A percentile compares a stretch with the other conserved stretches of the same genome.
Conservation (phyloP, 2,888 invertebrate genomes). For the Hypomecis punctinalis region DNA sequence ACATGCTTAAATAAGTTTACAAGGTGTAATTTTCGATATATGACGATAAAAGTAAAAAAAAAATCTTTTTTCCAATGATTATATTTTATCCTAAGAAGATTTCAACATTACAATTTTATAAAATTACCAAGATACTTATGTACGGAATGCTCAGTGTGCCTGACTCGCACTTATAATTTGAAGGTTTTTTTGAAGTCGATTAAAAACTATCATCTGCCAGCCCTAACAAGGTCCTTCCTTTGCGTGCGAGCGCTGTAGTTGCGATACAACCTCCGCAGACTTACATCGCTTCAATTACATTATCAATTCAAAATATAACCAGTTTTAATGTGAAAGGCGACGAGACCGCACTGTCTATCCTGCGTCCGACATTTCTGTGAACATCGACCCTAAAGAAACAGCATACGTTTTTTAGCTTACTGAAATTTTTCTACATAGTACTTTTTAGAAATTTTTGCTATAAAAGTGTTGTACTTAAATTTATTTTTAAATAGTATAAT, state of each 20-base stretch:
- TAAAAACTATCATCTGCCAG: conserved; percentile 2
- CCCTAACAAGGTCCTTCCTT: conserved; percentile 24
- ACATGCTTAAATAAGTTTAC: no score
- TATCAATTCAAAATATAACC: conserved; percentile 18
- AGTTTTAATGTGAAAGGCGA: conserved; percentile 29
- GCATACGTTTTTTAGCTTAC: background rate
- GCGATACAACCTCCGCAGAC: conserved; percentile 16
- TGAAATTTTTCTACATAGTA: background rate
- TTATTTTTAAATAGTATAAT: background rate
- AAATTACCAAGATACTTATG: no score
- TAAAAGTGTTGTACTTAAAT: background rate
- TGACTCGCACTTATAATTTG: no score
- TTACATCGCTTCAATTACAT: conserved; percentile 18
- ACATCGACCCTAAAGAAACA: background rate
- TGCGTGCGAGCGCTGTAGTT: conserved; percentile 26
- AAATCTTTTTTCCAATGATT: no score
- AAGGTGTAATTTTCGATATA: no score
- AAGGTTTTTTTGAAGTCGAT: background rate
- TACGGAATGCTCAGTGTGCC: no score
- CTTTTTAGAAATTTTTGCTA: background rate
- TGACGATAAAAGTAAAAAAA: no score
- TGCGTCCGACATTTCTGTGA: background rate
- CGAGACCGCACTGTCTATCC: conserved; percentile 8
- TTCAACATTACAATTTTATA: no score
- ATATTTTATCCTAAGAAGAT: no score